These are phyloP conservation scores for Odontocolon sp. DNA, from an alignment of 2,888 invertebrate genomes.

Conservation along the genomic window DNA sequence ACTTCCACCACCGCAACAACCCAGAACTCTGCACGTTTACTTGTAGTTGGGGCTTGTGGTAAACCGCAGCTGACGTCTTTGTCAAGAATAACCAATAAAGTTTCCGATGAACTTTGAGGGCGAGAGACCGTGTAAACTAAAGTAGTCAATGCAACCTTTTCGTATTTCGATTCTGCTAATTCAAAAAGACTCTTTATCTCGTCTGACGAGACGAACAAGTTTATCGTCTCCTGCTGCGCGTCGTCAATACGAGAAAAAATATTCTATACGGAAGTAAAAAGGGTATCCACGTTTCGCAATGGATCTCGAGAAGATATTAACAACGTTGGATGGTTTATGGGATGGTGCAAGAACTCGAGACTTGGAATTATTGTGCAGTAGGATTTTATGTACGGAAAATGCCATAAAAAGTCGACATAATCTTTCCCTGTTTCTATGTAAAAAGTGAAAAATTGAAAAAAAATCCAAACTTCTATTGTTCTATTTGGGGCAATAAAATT, in stretches of 20 bases:
- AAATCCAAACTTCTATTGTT: too few species aligned
- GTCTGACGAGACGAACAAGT: slow-evolving; percentile 47
- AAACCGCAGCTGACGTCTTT: slow-evolving; percentile 76
- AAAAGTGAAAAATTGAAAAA: too few species aligned
- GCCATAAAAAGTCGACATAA: slow-evolving; percentile 13
- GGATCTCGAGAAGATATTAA: slow-evolving; percentile 53
- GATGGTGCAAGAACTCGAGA: slow-evolving; percentile 8
- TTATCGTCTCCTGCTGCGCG: slow-evolving; percentile 38
- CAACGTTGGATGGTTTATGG: slow-evolving; percentile 31
- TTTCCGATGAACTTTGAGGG: slow-evolving; percentile 29
- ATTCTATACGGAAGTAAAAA: background rate
- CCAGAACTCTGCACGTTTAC: slow-evolving; percentile 27
- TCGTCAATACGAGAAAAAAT: slow-evolving; percentile 15
- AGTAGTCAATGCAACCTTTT: slow-evolving; percentile 13
- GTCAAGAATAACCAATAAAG: slow-evolving; percentile 47
- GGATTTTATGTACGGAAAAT: too few species aligned
- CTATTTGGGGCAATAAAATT: slow-evolving; percentile 20
- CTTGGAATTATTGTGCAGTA: background rate
- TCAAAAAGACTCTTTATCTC: too few species aligned
- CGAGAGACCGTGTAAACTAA: slow-evolving; percentile 1
- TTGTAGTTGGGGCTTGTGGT: slow-evolving; percentile 68
- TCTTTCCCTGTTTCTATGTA: slow-evolving; percentile 22
- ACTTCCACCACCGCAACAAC: slow-evolving; percentile 22
- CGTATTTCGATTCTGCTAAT: slow-evolving; percentile 42
- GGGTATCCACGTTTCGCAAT: slow-evolving; percentile 35